Conservation (phyloP, 2,888 invertebrate genomes). For the Argynnis bischoffii region DNA sequence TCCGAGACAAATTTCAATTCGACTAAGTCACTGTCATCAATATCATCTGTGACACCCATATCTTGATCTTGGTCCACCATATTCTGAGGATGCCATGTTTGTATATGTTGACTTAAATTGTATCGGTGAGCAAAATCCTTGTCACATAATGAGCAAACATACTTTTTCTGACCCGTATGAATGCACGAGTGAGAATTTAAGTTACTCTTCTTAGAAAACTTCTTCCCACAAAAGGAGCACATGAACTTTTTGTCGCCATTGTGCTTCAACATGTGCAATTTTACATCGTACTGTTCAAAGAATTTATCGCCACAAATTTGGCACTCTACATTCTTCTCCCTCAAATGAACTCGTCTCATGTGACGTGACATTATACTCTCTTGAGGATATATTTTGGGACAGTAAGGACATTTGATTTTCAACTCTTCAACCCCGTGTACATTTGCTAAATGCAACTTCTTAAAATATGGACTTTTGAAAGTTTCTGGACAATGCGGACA, state of each 20-base stretch:
- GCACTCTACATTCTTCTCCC: constrained; percentile 74
- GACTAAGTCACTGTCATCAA: constrained; percentile 53
- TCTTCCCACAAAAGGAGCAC: constrained; percentile 83
- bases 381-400: constrained; percentile 75
- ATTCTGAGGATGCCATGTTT: constrained; percentile 53
- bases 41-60: constrained; percentile 44
- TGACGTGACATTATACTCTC: constrained; percentile 83
- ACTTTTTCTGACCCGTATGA: constrained; percentile 81
- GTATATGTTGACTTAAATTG: constrained; percentile 62
- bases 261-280: constrained; percentile 79
- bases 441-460: constrained; percentile 71
- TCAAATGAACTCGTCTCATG: constrained; percentile 82
- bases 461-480: constrained; percentile 72
- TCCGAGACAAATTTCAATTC: constrained; percentile 61
- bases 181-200: constrained; percentile 81
- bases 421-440: constrained; percentile 71
- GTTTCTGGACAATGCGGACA: constrained; percentile 73
- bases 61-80: constrained; percentile 40
- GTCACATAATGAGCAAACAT: constrained; percentile 76
- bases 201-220: constrained; percentile 83
- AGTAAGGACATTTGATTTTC: constrained; percentile 73
- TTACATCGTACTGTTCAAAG: constrained; percentile 71
- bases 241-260: constrained; percentile 80
- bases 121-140: constrained; percentile 76
- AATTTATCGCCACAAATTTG: constrained; percentile 74